A percentile compares a stretch with the other conserved stretches of the same genome.
Evolutionary conservation across 2,797 vertebrate genomes (phyloP).

Genomic region (Acridotheres tristis): DNA sequence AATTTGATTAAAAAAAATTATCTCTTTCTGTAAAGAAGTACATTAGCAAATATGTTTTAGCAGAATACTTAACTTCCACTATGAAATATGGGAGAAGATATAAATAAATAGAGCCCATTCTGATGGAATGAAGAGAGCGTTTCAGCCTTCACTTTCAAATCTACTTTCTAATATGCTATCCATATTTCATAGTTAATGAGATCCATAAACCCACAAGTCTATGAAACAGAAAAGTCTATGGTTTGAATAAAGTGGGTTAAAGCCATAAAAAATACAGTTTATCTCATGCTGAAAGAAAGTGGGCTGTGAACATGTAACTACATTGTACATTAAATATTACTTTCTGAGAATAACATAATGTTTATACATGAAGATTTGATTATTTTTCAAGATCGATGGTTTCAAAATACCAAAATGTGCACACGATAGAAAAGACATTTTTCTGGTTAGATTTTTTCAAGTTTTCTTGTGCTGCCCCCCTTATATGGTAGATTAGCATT

Average conservation of each 20-base stretch:
- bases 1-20: background rate
- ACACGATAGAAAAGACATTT: background rate
- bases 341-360: constrained; percentile 6
- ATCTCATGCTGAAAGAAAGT: constrained; percentile 16
- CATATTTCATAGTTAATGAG: constrained; percentile 9
- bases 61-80: background rate
- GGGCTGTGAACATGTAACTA: background rate
- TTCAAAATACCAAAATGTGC: constrained; percentile 28
- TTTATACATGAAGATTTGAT: constrained; percentile 40
- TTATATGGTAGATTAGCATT: constrained; percentile 39
- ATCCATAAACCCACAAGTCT: background rate
- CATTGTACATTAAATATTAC: background rate
- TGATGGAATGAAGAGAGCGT: background rate
- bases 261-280: constrained; percentile 16
- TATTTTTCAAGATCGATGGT: constrained; percentile 9
- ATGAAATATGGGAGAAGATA: background rate
- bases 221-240: background rate
- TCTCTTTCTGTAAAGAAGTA: background rate
- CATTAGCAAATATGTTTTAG: background rate
- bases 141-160: constrained; percentile 23
- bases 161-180: background rate
- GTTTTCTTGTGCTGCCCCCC: background rate
- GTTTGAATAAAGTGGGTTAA: constrained; percentile 39
- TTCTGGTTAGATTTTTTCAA: background rate
- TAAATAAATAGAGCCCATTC: background rate